These are phyloP conservation scores for Laspeyria flexula DNA, from an alignment of 2,888 invertebrate genomes.

Conservation along the genomic window DNA sequence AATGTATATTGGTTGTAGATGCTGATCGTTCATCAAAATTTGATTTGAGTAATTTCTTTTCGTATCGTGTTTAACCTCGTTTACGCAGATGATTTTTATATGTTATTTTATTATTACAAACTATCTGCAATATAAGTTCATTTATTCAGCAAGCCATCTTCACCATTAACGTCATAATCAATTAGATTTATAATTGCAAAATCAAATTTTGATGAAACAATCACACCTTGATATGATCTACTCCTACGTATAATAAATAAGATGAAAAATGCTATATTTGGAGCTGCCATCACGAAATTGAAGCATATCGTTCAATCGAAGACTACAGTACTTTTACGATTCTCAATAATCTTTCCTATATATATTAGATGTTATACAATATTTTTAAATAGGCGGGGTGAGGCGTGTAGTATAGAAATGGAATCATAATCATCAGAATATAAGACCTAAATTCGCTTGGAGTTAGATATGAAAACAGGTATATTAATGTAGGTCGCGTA, in stretches of 20 bases:
- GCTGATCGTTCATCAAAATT: conserved; percentile 44
- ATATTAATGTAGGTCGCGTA: conserved; percentile 72
- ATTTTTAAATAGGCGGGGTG: conserved; percentile 72
- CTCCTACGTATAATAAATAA: conserved; percentile 41
- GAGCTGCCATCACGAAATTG: conserved; percentile 83
- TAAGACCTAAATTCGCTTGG: conserved; percentile 67
- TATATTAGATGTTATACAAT: conserved; percentile 82
- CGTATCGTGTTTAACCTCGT: neutral
- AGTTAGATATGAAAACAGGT: conserved; percentile 57
- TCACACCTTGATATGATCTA: conserved; percentile 31
- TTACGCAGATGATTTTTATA: neutral
- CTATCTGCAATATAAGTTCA: neutral
- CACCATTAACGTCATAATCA: neutral
- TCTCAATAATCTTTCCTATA: conserved; percentile 84
- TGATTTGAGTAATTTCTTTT: conserved; percentile 1
- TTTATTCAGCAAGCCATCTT: neutral
- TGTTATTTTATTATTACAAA: conserved; percentile 1
- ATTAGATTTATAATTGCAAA: neutral
- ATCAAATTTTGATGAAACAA: conserved; percentile 33
- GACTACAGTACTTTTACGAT: conserved; percentile 82
- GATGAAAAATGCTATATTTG: conserved; percentile 56
- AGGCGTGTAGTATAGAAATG: conserved; percentile 63
- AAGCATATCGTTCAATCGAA: conserved; percentile 85
- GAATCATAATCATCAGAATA: conserved; percentile 67
- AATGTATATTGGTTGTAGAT: conserved; percentile 53